Conservation (phyloP, 2,888 invertebrate species). For the Tenthredo notha region DNA sequence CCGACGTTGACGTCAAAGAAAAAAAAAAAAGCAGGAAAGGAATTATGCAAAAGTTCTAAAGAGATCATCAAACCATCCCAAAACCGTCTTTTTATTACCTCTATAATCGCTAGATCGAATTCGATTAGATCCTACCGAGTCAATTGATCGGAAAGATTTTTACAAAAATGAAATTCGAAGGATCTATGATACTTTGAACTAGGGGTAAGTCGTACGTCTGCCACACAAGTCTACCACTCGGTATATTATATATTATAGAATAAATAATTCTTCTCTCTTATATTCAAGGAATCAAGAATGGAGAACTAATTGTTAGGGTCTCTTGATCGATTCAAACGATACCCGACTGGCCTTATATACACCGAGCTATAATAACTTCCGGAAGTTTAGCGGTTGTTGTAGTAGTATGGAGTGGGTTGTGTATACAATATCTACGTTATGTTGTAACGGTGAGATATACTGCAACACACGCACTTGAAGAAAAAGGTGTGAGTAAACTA, state of each 20-base stretch:
- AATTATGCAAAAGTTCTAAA: not conserved
- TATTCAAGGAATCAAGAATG: constrained; percentile 20
- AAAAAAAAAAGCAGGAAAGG: not conserved
- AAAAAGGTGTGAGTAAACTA: constrained; percentile 2
- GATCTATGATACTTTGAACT: not conserved
- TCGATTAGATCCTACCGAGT: too few relatives aligned
- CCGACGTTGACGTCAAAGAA: not conserved
- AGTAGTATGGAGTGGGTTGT: constrained; percentile 6
- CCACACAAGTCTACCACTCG: not conserved
- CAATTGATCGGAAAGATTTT: not conserved
- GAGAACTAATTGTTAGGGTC: constrained; percentile 24
- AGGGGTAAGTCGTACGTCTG: not conserved
- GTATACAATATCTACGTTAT: not conserved
- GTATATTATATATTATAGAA: not conserved
- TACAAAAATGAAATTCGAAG: not conserved
- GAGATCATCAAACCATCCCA: not conserved
- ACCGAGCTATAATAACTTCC: constrained; percentile 39
- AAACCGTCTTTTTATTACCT: not conserved
- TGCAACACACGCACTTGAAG: not conserved
- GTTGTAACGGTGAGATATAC: not conserved
- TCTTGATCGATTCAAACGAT: constrained; percentile 39
- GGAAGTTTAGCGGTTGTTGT: constrained; percentile 48
- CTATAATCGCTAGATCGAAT: not conserved
- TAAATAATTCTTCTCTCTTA: not conserved
- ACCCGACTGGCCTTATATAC: not conserved